These are phyloP conservation scores for Drosophila grimshawi DNA, from an alignment of 1,140 invertebrate genomes.

Conservation along the genomic window DNA sequence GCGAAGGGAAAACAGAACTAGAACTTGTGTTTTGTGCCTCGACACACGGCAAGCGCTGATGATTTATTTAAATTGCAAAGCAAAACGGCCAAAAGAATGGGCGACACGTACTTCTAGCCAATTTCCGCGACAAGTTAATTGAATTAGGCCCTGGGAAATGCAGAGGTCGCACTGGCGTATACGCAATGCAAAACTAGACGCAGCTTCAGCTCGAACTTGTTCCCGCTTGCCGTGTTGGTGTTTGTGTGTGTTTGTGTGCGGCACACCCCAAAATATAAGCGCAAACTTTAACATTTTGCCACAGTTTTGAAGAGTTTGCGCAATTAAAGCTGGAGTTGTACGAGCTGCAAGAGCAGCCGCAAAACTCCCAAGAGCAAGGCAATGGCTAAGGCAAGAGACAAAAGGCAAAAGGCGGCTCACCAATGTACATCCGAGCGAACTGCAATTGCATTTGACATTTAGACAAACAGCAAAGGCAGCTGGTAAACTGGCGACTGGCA, in stretches of 20 bases:
- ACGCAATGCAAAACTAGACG: slow-evolving; percentile 44
- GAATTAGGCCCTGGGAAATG: slow-evolving; percentile 63
- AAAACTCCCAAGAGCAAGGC: slow-evolving; percentile 55
- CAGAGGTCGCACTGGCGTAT: slow-evolving; percentile 39
- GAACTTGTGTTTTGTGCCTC: slow-evolving; percentile 1
- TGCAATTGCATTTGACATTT: slow-evolving; percentile 81
- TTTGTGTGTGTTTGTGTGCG: slow-evolving; percentile 16
- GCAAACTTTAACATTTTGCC: slow-evolving; percentile 75
- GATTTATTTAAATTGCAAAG: slow-evolving; percentile 80
- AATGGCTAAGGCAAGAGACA: slow-evolving; percentile 7
- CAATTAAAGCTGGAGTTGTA: slow-evolving; percentile 67
- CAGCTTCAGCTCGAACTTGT: slow-evolving; percentile 22
- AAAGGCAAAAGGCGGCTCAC: slow-evolving; percentile 9
- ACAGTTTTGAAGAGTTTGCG: slow-evolving; percentile 42
- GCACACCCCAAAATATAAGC: slow-evolving; percentile 43
- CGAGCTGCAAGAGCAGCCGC: slow-evolving; percentile 13
- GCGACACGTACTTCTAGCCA: slow-evolving; percentile 63
- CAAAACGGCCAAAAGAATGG: slow-evolving; percentile 40
- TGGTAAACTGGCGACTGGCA: slow-evolving; percentile 34
- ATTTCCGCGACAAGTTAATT: slow-evolving; percentile 78
- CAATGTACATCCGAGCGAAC: slow-evolving; percentile 60
- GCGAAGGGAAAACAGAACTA: slow-evolving; percentile 12
- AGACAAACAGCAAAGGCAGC: slow-evolving; percentile 55
- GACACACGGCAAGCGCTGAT: slow-evolving; percentile 44
- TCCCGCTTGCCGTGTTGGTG: slow-evolving; percentile 22